Percentiles rank a stretch among this genome's conserved stretches.
phyloP scores from a whole-genome alignment of 1,140 invertebrate species.

The Euura saliciscinereae region DNA sequence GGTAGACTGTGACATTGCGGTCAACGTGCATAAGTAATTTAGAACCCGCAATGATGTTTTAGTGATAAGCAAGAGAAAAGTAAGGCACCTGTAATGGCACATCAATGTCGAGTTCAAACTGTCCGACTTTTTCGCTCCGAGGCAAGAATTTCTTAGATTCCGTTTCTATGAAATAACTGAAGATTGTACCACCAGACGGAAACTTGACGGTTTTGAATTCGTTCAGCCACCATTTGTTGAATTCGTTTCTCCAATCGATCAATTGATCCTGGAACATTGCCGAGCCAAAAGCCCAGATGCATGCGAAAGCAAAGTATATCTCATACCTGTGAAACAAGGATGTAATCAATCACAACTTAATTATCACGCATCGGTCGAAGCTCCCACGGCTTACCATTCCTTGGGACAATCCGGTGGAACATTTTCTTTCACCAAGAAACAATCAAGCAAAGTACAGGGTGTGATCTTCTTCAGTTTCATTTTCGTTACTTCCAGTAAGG shows the following conservation, averaged over 20 bases:
- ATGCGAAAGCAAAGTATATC: constrained; percentile 90
- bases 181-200: constrained; percentile 81
- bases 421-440: constrained; percentile 80
- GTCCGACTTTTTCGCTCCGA: constrained; percentile 80
- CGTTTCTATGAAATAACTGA: constrained; percentile 88
- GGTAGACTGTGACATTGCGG: constrained; percentile 63
- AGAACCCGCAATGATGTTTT: neutral
- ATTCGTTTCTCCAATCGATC: constrained; percentile 89
- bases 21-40: neutral
- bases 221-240: constrained; percentile 89
- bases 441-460: constrained; percentile 88
- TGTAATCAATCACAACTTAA: neutral
- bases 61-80: neutral
- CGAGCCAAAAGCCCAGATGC: constrained; percentile 94
- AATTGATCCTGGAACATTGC: constrained; percentile 88
- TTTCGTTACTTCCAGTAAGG: constrained; percentile 78
- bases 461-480: constrained; percentile 89
- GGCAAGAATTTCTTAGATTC: constrained; percentile 85
- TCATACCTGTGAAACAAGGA: constrained; percentile 71
- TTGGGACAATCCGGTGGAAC: constrained; percentile 86
- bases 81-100: constrained; percentile 78
- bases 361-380: too few relatives aligned
- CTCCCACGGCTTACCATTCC: constrained; percentile 68
- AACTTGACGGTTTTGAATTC: constrained; percentile 94
- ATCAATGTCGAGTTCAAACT: constrained; percentile 85